These are phyloP conservation scores for Elephantulus edwardii DNA, from an alignment of 2,113 vertebrate genomes.

Conservation along the genomic window DNA sequence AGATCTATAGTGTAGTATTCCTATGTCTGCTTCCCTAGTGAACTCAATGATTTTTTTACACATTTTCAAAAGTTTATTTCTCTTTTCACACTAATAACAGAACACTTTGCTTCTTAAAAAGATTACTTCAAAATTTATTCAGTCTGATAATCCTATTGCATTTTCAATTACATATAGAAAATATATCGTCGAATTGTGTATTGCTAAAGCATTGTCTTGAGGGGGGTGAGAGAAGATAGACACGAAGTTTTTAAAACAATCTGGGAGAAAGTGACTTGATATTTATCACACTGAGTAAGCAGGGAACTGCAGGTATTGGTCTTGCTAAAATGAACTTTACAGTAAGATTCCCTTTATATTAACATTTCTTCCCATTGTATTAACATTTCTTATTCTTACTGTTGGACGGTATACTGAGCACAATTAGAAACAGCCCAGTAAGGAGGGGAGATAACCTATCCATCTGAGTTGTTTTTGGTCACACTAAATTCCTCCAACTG, in stretches of 20 bases:
- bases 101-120: slow-evolving; percentile 20
- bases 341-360: slow-evolving; percentile 62
- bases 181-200: not conserved
- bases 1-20: not conserved
- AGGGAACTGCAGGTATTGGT: too few relatives aligned
- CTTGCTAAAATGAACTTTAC: slow-evolving; percentile 42
- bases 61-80: slow-evolving; percentile 15
- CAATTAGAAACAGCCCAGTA: slow-evolving; percentile 40
- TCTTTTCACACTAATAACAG: slow-evolving; percentile 22
- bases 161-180: slow-evolving; percentile 19
- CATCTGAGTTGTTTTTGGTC: slow-evolving; percentile 77
- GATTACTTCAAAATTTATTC: not conserved
- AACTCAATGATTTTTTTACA: not conserved
- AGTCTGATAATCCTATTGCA: not conserved
- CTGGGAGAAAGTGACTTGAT: too few relatives aligned
- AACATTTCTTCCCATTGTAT: slow-evolving; percentile 62
- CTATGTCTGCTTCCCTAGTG: not conserved
- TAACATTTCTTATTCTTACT: slow-evolving; percentile 69
- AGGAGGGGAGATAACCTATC: slow-evolving; percentile 57
- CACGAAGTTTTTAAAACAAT: too few relatives aligned
- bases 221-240: not conserved
- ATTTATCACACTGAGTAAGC: too few relatives aligned
- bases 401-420: slow-evolving; percentile 57
- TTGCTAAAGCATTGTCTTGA: not conserved
- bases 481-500: slow-evolving; percentile 74